Base-by-base conservation (phyloP, 2,888 invertebrate species). In the Hirtodrosophila histrioides region DNA sequence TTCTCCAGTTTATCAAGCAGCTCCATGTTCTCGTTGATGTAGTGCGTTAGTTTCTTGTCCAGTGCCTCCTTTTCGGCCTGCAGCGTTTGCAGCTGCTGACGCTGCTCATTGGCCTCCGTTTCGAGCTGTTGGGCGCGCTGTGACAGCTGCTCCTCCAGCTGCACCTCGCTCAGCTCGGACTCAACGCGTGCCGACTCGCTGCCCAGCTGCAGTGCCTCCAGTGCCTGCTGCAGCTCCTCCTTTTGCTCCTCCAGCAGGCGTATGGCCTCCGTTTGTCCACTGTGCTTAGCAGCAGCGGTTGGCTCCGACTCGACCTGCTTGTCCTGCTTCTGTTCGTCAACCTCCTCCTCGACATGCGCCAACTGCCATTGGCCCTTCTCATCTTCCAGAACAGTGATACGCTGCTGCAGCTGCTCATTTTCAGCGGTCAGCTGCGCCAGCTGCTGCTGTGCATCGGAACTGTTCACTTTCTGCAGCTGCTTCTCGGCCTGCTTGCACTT, bases 281-380 rank as follows among this genome's bases (percentile, higher is more conserved):
- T 35, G 27, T 36, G 23, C 17, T 17, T 29, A 9, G 23, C 4
- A 44, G 12, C 5, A 48, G 58, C 24, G 11, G n/a, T 17, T n/a
- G 44, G 37, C 7, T 6, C 35, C 27, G 5, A 17, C 57, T 57
- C 9, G 4, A 17, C n/a, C 8, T 46, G 43, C 10, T 62, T n/a
- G 7, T 24, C 37, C 31, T 11, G 12, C 50, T 54, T 2, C 3
- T 8, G 9, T 6, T 37, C 43, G 4, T 48, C 45, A 31, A 68
- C 71, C 5, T 82, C 78, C 46, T 87, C 78, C 3, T 82, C 81
- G 12, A 89, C 84, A 24, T 84, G 82, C 1, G 77, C 78, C 89
- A 97, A 93, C 92, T 97, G 97, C 89, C 97, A 94, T 92, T 97
- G 96, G 86, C 97, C 97, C 92, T 97, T 97, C 92, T 97, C 97